phyloP scores from a whole-genome alignment of 2,113 vertebrate genomes.

The Elephas maximus region DNA sequence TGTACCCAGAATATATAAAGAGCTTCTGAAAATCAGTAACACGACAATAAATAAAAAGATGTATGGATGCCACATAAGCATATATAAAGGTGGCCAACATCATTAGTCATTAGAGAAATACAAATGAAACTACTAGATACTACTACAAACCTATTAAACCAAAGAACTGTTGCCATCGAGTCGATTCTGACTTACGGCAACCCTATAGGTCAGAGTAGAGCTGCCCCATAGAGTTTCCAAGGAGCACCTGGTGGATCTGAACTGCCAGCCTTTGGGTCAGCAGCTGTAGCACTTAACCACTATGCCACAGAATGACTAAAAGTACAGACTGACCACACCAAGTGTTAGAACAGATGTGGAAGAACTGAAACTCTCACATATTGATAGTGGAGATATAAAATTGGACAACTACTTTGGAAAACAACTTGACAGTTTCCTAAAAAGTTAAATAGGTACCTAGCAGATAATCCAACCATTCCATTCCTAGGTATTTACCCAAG shows the following conservation, averaged over 20 bases:
- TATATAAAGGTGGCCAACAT: background rate
- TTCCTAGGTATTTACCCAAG: background rate
- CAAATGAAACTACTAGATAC: background rate
- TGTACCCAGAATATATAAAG: no score
- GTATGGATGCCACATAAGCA: background rate
- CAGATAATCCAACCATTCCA: background rate
- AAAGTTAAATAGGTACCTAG: background rate
- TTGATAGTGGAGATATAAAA: background rate
- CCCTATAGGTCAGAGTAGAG: no score
- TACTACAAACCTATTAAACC: background rate
- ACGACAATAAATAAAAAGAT: slow-evolving; percentile 31
- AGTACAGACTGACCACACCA: background rate
- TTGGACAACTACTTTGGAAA: background rate
- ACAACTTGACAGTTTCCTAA: background rate
- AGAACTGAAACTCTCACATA: background rate
- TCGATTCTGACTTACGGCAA: no score
- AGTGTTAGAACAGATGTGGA: background rate
- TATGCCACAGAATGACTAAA: background rate
- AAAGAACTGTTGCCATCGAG: no score
- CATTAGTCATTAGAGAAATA: background rate
- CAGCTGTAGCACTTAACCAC: no score
- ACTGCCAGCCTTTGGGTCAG: no score
- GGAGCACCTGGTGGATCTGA: no score
- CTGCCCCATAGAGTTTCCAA: no score
- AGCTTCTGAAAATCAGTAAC: slow-evolving; percentile 2